phyloP scores from a whole-genome alignment of 2,888 invertebrate genomes.

The Timandra comae region DNA sequence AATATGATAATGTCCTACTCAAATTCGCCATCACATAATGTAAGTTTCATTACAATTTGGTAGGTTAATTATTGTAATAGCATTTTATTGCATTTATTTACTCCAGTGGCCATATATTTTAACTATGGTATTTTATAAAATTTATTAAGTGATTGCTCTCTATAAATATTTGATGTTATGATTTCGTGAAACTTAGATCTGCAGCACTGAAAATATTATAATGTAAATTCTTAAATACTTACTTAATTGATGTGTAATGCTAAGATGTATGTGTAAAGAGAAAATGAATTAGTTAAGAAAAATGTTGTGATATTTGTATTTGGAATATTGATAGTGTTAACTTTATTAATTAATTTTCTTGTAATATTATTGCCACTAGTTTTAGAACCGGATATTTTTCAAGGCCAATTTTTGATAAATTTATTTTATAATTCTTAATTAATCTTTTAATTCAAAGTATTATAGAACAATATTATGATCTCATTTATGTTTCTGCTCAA shows the following conservation, averaged over 20 bases:
- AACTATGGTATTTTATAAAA: conserved; percentile 50
- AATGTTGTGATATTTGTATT: conserved; percentile 77
- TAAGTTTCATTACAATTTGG: no score
- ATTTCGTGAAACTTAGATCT: conserved; percentile 40
- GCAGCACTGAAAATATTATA: conserved; percentile 42
- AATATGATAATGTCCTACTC: no score
- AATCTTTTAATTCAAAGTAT: conserved; percentile 8
- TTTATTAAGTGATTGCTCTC: conserved; percentile 46
- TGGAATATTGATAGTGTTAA: conserved; percentile 68
- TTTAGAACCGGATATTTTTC: conserved; percentile 1
- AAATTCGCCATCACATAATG: no score
- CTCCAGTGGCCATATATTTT: conserved; percentile 69
- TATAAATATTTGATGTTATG: conserved; percentile 27
- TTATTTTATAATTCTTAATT: conserved; percentile 2
- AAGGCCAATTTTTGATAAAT: conserved; percentile 3
- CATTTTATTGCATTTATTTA: conserved; percentile 39
- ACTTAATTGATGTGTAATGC: conserved; percentile 58
- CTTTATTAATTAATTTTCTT: conserved; percentile 20
- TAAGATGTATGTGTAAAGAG: conserved; percentile 69
- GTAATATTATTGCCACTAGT: conserved; percentile 4
- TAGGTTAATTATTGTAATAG: not conserved
- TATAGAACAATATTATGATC: conserved; percentile 30
- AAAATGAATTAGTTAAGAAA: conserved; percentile 60
- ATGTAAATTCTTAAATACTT: conserved; percentile 63
- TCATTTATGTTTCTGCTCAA: conserved; percentile 42